A percentile compares a stretch with the other conserved stretches of the same genome.
These are phyloP conservation scores for Chesias legatella DNA, from an alignment of 2,888 invertebrate genomes.

Conservation along the genomic window DNA sequence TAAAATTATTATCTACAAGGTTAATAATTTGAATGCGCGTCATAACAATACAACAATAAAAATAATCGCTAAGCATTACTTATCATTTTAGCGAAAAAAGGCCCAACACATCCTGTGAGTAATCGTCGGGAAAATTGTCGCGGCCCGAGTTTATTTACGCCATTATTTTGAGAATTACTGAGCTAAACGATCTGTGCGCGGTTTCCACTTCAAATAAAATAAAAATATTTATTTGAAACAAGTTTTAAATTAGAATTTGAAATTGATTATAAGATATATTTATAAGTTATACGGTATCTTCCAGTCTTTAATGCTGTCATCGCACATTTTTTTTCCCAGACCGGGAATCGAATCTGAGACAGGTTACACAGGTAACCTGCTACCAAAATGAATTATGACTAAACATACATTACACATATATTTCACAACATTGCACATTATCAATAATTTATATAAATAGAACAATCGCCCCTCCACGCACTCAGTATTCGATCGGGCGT, in stretches of 20 bases:
- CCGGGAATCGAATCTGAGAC: too few relatives aligned
- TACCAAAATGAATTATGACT: too few relatives aligned
- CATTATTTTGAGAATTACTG: background rate
- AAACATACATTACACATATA: background rate
- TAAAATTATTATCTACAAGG: too few relatives aligned
- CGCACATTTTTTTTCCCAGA: too few relatives aligned
- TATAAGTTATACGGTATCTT: too few relatives aligned
- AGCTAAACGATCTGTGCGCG: background rate
- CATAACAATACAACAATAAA: too few relatives aligned
- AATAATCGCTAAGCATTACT: background rate
- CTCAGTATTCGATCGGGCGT: conserved; percentile 7
- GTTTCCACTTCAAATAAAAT: too few relatives aligned
- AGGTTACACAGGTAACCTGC: too few relatives aligned
- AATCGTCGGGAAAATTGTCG: conserved; percentile 4
- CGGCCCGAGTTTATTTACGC: background rate
- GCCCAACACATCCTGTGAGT: conserved; percentile 12
- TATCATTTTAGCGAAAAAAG: background rate
- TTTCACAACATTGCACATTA: conserved; percentile 18
- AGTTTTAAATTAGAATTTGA: too few relatives aligned
- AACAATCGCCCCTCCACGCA: background rate
- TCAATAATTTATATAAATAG: conserved; percentile 9
- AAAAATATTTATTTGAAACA: too few relatives aligned
- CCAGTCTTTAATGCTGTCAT: too few relatives aligned
- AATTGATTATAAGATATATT: too few relatives aligned
- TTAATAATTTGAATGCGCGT: background rate